Evolutionary conservation across 2,113 vertebrate genomes (phyloP).

Genomic region (Ranitomeya imitator): DNA sequence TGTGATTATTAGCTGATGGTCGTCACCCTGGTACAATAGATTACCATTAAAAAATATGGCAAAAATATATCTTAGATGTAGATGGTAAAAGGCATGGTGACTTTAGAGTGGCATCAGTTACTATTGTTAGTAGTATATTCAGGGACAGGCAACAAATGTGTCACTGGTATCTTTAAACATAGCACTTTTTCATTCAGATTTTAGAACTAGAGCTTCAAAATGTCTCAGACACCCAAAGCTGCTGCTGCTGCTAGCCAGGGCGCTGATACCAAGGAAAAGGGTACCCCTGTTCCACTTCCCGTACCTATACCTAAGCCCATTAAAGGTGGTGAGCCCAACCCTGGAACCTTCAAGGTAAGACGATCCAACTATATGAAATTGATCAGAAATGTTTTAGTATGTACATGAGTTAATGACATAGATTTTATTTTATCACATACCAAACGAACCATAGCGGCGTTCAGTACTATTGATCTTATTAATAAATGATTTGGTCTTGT

Average conservation of each 20-base stretch:
- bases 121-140: background rate
- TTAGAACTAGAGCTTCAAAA: slow-evolving; percentile 64
- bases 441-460: background rate
- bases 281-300: slow-evolving; percentile 58
- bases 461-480: background rate
- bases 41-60: background rate
- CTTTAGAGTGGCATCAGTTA: background rate
- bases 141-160: background rate
- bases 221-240: slow-evolving; percentile 86
- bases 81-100: background rate
- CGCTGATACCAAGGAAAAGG: slow-evolving; percentile 82
- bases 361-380: background rate
- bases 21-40: background rate
- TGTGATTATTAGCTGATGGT: background rate
- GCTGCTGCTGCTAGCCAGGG: slow-evolving; percentile 74
- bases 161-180: background rate
- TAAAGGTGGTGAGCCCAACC: slow-evolving; percentile 79
- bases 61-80: background rate
- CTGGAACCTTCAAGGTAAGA: slow-evolving; percentile 85
- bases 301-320: slow-evolving; percentile 68
- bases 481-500: background rate
- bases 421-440: background rate
- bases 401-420: background rate
- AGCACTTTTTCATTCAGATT: background rate
- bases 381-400: background rate